These are phyloP conservation scores for Muscidifurax raptorellus DNA, from an alignment of 1,140 invertebrate species.

Conservation along the genomic window DNA sequence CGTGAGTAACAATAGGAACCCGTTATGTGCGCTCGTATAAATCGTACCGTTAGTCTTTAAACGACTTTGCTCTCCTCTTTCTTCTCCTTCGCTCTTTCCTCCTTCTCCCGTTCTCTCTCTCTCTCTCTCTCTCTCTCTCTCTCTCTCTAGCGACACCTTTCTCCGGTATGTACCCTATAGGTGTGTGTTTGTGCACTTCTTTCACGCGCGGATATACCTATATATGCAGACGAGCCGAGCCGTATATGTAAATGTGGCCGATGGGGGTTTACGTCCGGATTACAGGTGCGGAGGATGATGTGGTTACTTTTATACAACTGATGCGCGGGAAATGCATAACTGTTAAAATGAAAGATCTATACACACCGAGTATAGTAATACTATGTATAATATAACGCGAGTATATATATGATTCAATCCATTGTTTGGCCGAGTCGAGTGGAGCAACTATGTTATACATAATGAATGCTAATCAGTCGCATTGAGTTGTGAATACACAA, in stretches of 20 bases:
- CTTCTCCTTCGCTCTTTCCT: background rate
- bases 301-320: too few relatives aligned
- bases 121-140: background rate
- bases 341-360: background rate
- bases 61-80: slow-evolving; percentile 9
- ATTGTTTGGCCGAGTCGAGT: too few relatives aligned
- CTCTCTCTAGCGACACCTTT: slow-evolving; percentile 2
- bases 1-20: slow-evolving; percentile 8
- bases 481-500: background rate
- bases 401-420: too few relatives aligned
- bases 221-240: too few relatives aligned
- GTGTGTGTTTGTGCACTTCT: background rate
- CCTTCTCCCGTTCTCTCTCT: background rate
- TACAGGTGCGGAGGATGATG: too few relatives aligned
- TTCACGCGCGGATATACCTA: too few relatives aligned
- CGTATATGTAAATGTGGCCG: background rate
- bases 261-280: too few relatives aligned
- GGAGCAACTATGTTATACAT: too few relatives aligned
- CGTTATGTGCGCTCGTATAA: slow-evolving; percentile 23
- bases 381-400: too few relatives aligned
- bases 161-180: background rate
- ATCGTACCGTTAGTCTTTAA: slow-evolving; percentile 15
- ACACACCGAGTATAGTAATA: too few relatives aligned
- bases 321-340: background rate
- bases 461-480: background rate